Evolutionary conservation across 1,140 invertebrate genomes (phyloP), one percentile per base, ranked within the genome.

Genomic region (Piezodorus guildinii): DNA sequence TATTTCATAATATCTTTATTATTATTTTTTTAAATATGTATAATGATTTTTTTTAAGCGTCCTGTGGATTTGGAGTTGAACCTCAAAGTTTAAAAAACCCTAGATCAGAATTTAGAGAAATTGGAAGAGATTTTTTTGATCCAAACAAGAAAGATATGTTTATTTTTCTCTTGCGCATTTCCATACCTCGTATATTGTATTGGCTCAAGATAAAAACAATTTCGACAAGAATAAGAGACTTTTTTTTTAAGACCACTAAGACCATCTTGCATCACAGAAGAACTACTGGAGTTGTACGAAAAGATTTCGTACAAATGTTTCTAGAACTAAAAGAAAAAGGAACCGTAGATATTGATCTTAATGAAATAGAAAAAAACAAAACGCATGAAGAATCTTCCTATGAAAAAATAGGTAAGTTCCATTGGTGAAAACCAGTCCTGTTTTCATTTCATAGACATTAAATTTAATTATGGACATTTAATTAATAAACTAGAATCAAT

Each of bases 1-100:
- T 39, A 39, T 39, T 39, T 39, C 12, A 39, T 6, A 6, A 10
- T 10, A 1, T 39, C 6, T 39, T 10, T 39, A 12, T 10, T 6
- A 10, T 39, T 39, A 12, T 10, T 10, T 6, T 39, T 39, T 39
- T 39, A 39, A n/a, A 39, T 1, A 39, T 6, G 2, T 39, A 39
- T 39, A 39, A 39, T 12, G 6, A 10, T 39, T 49, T 25, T 14
- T n/a, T 49, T 62, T 62, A 25, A 63, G 77, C 75, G 23, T 76
- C 74, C 0, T 80, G 77, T 64, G 78, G 77, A 15, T 82, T 82
- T 69, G 81, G 81, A 12, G 71, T 82, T 2, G 75, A 81, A 51
- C 76, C 76, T n/a, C n/a, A 75, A 81, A 60, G 77, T 75, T 72
- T 82, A 66, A 70, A 68, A 16, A 68, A 77, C 68, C 71, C 74